Evolutionary conservation across 2,888 invertebrate genomes (phyloP).

Genomic region (Hedya salicella): DNA sequence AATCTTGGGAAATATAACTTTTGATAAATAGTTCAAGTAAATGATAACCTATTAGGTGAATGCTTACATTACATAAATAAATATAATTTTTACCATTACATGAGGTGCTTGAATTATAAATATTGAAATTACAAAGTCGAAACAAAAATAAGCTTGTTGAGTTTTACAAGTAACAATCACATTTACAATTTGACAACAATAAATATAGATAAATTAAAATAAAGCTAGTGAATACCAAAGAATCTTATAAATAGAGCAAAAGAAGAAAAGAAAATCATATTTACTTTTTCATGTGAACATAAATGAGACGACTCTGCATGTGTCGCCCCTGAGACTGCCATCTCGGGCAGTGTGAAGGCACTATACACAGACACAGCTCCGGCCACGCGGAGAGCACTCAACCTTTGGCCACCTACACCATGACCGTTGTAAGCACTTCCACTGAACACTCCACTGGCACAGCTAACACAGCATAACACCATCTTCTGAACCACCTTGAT

Average conservation of each 20-base stretch:
- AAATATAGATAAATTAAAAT: conserved; percentile 39
- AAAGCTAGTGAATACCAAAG: conserved; percentile 52
- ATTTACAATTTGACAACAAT: conserved; percentile 38
- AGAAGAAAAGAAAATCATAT: conserved; percentile 72
- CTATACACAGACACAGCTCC: conserved; percentile 67
- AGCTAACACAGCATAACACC: conserved; percentile 67
- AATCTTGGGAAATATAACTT: not conserved
- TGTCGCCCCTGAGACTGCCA: conserved; percentile 49
- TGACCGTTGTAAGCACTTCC: conserved; percentile 57
- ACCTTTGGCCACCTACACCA: conserved; percentile 31
- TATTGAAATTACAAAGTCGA: conserved; percentile 3
- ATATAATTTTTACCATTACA: conserved; percentile 1
- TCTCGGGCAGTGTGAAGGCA: conserved; percentile 55
- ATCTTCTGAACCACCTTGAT: conserved; percentile 62
- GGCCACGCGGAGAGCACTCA: conserved; percentile 51
- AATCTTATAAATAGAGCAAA: conserved; percentile 65
- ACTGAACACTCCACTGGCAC: conserved; percentile 74
- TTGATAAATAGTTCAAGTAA: conserved; percentile 1
- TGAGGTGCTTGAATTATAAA: not conserved
- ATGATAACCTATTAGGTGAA: not conserved
- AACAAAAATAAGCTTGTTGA: conserved; percentile 26
- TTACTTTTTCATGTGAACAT: conserved; percentile 72
- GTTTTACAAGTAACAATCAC: conserved; percentile 8
- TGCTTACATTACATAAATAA: conserved; percentile 3
- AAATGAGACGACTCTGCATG: conserved; percentile 55